phyloP scores from a whole-genome alignment of 2,797 vertebrate genomes.

The Trematomus bernacchii region DNA sequence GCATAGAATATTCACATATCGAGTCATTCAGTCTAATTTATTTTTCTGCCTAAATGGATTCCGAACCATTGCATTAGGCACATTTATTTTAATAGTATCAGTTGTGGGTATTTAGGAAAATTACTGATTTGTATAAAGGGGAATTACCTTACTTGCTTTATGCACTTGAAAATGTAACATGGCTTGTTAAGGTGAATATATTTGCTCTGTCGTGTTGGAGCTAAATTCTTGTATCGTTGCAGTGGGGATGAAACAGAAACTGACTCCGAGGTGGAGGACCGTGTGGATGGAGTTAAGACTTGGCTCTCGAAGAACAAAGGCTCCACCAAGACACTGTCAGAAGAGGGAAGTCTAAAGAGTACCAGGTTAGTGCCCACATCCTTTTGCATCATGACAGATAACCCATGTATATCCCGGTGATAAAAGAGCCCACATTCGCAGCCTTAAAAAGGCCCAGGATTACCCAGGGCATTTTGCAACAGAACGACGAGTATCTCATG shows the following conservation, averaged over 20 bases:
- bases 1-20: constrained; percentile 26
- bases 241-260: constrained; percentile 94
- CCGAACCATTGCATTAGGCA: constrained; percentile 1
- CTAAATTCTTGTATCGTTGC: constrained; percentile 36
- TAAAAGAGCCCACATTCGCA: constrained; percentile 48
- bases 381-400: constrained; percentile 59
- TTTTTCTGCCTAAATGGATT: background rate
- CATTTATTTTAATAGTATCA: background rate
- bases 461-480: constrained; percentile 67
- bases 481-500: constrained; percentile 77
- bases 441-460: constrained; percentile 58
- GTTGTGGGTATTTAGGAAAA: constrained; percentile 2
- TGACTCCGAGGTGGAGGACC: constrained; percentile 96
- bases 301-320: constrained; percentile 98
- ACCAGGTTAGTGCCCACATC: constrained; percentile 88
- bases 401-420: constrained; percentile 43
- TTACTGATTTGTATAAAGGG: background rate
- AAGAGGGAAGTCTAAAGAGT: constrained; percentile 93
- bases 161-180: constrained; percentile 11
- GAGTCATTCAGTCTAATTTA: constrained; percentile 38
- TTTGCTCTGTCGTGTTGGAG: background rate
- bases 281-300: constrained; percentile 96
- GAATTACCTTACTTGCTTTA: background rate
- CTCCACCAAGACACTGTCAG: constrained; percentile 89
- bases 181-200: constrained; percentile 25